These are phyloP conservation scores for Cheirogaleus major DNA, from an alignment of 2,797 vertebrate genomes.

Conservation along the genomic window DNA sequence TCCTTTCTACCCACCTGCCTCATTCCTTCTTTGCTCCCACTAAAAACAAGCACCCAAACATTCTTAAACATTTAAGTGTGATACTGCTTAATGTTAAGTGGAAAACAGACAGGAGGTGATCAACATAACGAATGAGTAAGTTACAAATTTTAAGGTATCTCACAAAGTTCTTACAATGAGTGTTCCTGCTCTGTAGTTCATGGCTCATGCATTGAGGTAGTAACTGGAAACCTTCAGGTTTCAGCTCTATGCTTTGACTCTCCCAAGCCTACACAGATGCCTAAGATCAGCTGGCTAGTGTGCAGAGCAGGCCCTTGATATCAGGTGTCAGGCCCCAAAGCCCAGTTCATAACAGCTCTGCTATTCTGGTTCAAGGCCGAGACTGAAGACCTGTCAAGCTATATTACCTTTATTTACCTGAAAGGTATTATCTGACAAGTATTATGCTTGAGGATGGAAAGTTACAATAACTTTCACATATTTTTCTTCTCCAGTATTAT, in stretches of 20 bases:
- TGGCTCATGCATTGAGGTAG: neutral
- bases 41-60: neutral
- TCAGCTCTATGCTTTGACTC: neutral
- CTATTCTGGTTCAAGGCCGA: neutral
- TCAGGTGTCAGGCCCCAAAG: neutral
- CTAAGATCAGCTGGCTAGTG: neutral
- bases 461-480: neutral
- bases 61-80: neutral
- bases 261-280: neutral
- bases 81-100: neutral
- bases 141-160: neutral
- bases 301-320: neutral
- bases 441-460: neutral
- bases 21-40: neutral
- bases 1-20: neutral
- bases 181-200: neutral
- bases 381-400: neutral
- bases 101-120: neutral
- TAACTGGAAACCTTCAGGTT: neutral
- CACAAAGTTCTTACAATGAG: neutral
- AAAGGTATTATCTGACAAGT: neutral
- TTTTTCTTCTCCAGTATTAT: neutral
- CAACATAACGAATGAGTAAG: neutral
- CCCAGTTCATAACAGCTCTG: neutral
- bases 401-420: neutral